Evolutionary conservation across 2,797 vertebrate genomes (phyloP).

Genomic region (Pteronotus mesoamericanus): DNA sequence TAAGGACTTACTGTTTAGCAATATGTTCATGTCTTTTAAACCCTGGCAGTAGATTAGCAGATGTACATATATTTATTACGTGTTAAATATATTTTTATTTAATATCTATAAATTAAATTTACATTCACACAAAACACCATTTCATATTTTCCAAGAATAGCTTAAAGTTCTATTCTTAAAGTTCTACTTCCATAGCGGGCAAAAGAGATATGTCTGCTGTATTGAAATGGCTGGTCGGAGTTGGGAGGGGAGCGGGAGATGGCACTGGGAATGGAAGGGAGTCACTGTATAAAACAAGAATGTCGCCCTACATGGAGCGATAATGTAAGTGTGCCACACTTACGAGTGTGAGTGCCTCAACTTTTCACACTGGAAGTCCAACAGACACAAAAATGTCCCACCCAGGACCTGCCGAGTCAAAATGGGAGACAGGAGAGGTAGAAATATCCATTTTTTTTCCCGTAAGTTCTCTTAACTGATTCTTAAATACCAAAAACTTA

Average conservation of each 20-base stretch:
- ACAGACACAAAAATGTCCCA: not conserved
- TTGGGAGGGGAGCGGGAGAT: not conserved
- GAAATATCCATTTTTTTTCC: not conserved
- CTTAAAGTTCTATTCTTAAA: constrained; percentile 25
- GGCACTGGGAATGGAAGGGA: not conserved
- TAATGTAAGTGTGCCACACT: not conserved
- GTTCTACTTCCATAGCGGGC: too few relatives aligned
- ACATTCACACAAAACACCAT: not conserved
- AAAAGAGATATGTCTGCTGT: not conserved
- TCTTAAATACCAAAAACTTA: not conserved
- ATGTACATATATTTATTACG: not conserved
- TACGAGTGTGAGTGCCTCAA: not conserved
- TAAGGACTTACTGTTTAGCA: not conserved
- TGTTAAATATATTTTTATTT: not conserved
- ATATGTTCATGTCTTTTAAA: not conserved
- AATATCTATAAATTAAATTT: not conserved
- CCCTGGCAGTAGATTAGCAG: not conserved
- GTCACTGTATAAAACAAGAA: not conserved
- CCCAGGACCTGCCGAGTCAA: not conserved
- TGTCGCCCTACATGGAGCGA: not conserved
- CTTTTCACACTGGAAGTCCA: not conserved
- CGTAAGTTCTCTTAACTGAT: not conserved
- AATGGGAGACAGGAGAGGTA: not conserved
- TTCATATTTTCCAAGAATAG: not conserved
- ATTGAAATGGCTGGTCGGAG: not conserved